Conservation (phyloP, 1,140 invertebrate genomes). For the Diabrotica undecimpunctata region DNA sequence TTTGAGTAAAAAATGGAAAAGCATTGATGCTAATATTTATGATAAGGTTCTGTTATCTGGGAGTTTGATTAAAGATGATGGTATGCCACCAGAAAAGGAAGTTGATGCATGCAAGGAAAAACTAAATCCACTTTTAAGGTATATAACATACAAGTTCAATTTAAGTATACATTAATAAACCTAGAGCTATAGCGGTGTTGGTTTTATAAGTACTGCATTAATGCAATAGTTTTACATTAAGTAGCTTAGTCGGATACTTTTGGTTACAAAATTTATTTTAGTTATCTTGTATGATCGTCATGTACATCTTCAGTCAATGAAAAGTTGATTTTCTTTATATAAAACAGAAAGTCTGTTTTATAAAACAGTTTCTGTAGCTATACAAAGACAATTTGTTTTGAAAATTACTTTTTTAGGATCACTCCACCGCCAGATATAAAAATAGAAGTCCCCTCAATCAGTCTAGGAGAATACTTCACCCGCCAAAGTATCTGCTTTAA, state of each 20-base stretch:
- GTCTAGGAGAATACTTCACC: conserved; percentile 64
- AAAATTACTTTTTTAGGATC: conserved; percentile 28
- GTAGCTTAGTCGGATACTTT: no score
- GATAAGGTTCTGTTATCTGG: conserved; percentile 35
- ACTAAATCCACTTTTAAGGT: conserved; percentile 41
- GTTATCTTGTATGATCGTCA: no score
- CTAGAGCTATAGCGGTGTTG: no score
- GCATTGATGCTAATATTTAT: conserved; percentile 29
- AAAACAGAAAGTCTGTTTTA: no score
- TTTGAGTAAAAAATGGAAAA: conserved; percentile 60
- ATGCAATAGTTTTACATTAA: no score
- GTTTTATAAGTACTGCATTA: no score
- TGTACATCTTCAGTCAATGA: no score
- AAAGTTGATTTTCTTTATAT: no score
- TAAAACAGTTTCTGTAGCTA: no score
- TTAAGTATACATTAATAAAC: no score
- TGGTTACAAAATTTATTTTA: no score
- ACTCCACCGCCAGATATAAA: conserved; percentile 55
- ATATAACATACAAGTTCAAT: background rate
- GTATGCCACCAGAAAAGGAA: conserved; percentile 32
- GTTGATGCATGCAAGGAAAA: conserved; percentile 28
- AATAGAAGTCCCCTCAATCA: conserved; percentile 66
- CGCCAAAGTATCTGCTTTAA: conserved; percentile 68
- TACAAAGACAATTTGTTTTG: background rate
- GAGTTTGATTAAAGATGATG: conserved; percentile 30